Evolutionary conservation across 2,888 invertebrate genomes (phyloP).

Genomic region (Lasioglossum malachurum): DNA sequence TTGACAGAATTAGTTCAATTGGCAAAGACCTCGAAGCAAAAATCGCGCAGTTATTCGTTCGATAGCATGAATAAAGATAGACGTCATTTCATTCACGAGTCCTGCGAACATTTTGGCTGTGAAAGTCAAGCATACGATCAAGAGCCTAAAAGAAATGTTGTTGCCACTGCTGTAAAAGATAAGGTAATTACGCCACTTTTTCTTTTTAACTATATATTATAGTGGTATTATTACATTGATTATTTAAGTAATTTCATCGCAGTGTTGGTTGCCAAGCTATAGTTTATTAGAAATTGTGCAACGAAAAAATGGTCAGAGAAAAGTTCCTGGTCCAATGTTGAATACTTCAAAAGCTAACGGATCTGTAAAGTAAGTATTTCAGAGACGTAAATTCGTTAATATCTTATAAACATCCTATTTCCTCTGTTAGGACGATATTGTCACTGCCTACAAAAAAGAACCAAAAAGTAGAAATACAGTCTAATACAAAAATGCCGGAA

Average conservation of each 20-base stretch:
- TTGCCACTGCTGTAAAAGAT: constrained; percentile 94
- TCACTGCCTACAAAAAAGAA: constrained; percentile 77
- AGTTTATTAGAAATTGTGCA: constrained; percentile 93
- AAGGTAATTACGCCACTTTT: constrained; percentile 86
- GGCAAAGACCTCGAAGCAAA: constrained; percentile 94
- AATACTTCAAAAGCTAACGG: constrained; percentile 77
- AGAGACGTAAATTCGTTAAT: not conserved
- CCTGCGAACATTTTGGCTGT: constrained; percentile 97
- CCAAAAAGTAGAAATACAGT: constrained; percentile 71
- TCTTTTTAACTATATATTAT: not conserved
- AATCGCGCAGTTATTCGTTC: constrained; percentile 94
- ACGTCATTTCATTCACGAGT: constrained; percentile 96
- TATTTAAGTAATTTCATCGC: constrained; percentile 72
- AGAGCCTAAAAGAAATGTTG: constrained; percentile 97
- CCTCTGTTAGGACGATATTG: constrained; percentile 76
- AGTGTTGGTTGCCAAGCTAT: constrained; percentile 96
- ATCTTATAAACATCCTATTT: constrained; percentile 21
- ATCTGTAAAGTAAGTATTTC: constrained; percentile 74
- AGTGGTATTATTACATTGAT: not conserved
- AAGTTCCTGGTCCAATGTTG: constrained; percentile 91
- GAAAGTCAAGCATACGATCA: constrained; percentile 97
- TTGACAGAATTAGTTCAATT: constrained; percentile 94
- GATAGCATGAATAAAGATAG: constrained; percentile 97
- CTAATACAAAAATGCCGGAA: constrained; percentile 73
- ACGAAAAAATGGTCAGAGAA: constrained; percentile 91